Percentiles rank a stretch among this genome's conserved stretches.
These are phyloP conservation scores for Enteromius anoplus DNA, from an alignment of 2,797 vertebrate genomes.

Conservation along the genomic window DNA sequence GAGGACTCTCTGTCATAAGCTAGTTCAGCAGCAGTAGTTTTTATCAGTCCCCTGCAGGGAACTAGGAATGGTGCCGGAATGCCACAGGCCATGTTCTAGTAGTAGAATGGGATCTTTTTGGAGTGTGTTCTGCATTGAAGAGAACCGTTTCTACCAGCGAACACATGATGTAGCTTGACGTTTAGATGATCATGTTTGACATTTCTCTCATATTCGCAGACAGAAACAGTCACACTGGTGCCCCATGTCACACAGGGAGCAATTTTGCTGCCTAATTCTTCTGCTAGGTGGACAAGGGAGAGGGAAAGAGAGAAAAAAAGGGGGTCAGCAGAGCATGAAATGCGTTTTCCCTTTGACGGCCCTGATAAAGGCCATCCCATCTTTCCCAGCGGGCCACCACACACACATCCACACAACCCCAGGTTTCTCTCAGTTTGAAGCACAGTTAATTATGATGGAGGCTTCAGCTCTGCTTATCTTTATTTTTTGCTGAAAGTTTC, in stretches of 20 bases:
- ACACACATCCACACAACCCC: constrained; percentile 25
- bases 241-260: constrained; percentile 23
- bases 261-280: constrained; percentile 41
- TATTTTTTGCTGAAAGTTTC: constrained; percentile 24
- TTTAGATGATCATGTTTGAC: constrained; percentile 28
- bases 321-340: constrained; percentile 68
- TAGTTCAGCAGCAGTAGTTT: background rate
- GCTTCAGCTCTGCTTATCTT: constrained; percentile 27
- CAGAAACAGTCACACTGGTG: background rate
- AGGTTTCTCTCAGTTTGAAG: background rate
- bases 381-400: constrained; percentile 46
- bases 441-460: constrained; percentile 26
- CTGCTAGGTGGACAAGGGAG: constrained; percentile 27
- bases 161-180: constrained; percentile 10
- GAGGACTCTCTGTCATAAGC: background rate
- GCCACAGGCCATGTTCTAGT: constrained; percentile 26
- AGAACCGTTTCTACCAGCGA: background rate
- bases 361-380: constrained; percentile 70
- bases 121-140: background rate
- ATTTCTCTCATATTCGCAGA: constrained; percentile 27
- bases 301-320: constrained; percentile 26
- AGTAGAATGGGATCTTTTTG: background rate
- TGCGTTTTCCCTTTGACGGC: constrained; percentile 74
- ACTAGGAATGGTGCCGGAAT: constrained; percentile 1
- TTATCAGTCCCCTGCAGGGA: background rate